A percentile compares a stretch with the other conserved stretches of the same genome.
phyloP scores from a whole-genome alignment of 30 jellyfish, hydroid and myxozoan genomes.

The Mastigias papua region DNA sequence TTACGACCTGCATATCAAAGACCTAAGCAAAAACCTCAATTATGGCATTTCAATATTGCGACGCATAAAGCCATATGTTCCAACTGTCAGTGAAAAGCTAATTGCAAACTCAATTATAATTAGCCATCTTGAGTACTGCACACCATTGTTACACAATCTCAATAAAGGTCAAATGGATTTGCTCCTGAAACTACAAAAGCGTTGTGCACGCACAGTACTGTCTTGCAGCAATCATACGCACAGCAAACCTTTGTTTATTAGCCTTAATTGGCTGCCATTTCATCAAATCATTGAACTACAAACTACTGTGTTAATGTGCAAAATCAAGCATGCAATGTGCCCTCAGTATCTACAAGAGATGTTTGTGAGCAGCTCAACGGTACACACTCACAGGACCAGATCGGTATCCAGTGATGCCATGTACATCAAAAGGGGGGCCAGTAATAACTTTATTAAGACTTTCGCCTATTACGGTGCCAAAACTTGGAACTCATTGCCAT shows the following conservation, averaged over 20 bases:
- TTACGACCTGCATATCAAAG: too few species aligned
- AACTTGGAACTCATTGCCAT: conserved; percentile 49
- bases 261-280: too few species aligned
- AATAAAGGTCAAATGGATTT: conserved; percentile 25
- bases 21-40: too few species aligned
- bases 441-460: conserved; percentile 19
- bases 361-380: conserved; percentile 30
- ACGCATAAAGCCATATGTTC: too few species aligned
- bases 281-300: conserved; percentile 25
- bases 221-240: conserved; percentile 24
- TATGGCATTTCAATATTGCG: too few species aligned
- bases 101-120: too few species aligned
- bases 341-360: conserved; percentile 14
- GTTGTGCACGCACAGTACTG: conserved; percentile 42
- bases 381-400: conserved; percentile 45
- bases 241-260: conserved; percentile 22
- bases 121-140: conserved; percentile 41
- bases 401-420: conserved; percentile 26
- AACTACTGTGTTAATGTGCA: conserved; percentile 18
- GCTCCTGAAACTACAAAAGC: conserved; percentile 47
- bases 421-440: neutral
- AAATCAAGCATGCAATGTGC: conserved; percentile 25
- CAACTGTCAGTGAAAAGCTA: conserved; percentile 2
- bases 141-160: conserved; percentile 31
- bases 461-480: conserved; percentile 54